Base-by-base conservation (phyloP, 2,113 vertebrate genomes). In the Thamnophis sirtalis region DNA sequence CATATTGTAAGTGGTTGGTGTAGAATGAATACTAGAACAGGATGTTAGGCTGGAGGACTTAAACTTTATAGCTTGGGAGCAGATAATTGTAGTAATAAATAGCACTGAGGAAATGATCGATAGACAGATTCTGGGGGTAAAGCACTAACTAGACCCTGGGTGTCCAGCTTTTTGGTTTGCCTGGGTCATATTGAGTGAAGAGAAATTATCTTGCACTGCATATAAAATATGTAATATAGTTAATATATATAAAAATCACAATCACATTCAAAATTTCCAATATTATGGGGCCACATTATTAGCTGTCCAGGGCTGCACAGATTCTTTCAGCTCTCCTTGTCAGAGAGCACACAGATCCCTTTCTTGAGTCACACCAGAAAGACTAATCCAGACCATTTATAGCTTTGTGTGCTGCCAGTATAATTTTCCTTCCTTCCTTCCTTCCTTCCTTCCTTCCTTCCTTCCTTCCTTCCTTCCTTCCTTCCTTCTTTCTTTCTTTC, bases 1-100 rank as follows among this genome's bases (percentile, higher is more conserved):
- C 13, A 10, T 60, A 90, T 88, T 93, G 90, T 93, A 51, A 93
- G 63, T 33, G 13, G 63, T 6, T 73, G 63, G 90, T 90, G 17
- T 88, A 33, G 49, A 15, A 89, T 92, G 91, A 22, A 58, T n/a
- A 9, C 1, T 91, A 58, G 33, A 53, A 92, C 87, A 87, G 21
- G 19, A 1, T 38, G 10, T 7, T 68, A 2, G 5, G 13, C n/a
- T 43, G 10, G 51, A 33, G 7, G 17, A 28, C 51, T 48, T 88
- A n/a, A 88, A 26, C 51, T 50, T 68, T 55, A 86, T 55, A 54
- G 43, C 51, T 87, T 63, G 48, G 85, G 28, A 28, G 13, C 33
- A 80, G 73, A 21, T 80, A 80, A 80, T 43, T 43, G 73, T 43
- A 80, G 2, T 80, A 38, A 80, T 80, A 80, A 80, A 38, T n/a